Conservation (phyloP, 2,797 vertebrate genomes). For the Macropodus opercularis region DNA sequence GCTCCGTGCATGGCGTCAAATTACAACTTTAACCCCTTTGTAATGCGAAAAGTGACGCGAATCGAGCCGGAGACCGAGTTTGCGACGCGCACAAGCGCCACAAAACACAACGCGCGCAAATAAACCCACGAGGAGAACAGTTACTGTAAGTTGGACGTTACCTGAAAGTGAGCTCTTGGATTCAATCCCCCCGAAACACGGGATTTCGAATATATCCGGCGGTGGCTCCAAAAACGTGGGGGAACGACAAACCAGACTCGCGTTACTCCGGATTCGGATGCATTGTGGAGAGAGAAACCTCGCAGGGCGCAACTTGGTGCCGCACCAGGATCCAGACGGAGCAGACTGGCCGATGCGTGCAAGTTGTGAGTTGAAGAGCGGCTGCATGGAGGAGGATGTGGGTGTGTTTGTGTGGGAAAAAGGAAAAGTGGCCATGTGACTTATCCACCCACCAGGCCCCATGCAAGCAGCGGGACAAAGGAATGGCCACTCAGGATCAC, state of each 20-base stretch:
- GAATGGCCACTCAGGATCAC: constrained; percentile 39
- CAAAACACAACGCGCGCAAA: constrained; percentile 9
- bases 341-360: constrained; percentile 47
- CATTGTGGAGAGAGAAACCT: constrained; percentile 45
- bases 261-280: constrained; percentile 39
- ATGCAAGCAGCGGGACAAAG: constrained; percentile 68
- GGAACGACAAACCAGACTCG: background rate
- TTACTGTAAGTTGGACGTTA: constrained; percentile 46
- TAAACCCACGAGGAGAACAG: constrained; percentile 10
- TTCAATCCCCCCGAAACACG: constrained; percentile 21
- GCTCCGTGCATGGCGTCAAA: constrained; percentile 9
- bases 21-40: constrained; percentile 27
- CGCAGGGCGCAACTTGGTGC: constrained; percentile 50
- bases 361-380: constrained; percentile 49
- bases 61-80: background rate
- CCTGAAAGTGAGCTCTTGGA: constrained; percentile 48
- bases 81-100: background rate
- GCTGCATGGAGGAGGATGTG: constrained; percentile 73
- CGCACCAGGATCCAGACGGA: constrained; percentile 48
- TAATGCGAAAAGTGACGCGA: constrained; percentile 1
- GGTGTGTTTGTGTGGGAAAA: constrained; percentile 81
- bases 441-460: constrained; percentile 74
- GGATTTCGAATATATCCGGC: constrained; percentile 26
- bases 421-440: constrained; percentile 82
- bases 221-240: constrained; percentile 20